Conservation (phyloP, 2,113 vertebrate genomes). For the Euleptes europaea region DNA sequence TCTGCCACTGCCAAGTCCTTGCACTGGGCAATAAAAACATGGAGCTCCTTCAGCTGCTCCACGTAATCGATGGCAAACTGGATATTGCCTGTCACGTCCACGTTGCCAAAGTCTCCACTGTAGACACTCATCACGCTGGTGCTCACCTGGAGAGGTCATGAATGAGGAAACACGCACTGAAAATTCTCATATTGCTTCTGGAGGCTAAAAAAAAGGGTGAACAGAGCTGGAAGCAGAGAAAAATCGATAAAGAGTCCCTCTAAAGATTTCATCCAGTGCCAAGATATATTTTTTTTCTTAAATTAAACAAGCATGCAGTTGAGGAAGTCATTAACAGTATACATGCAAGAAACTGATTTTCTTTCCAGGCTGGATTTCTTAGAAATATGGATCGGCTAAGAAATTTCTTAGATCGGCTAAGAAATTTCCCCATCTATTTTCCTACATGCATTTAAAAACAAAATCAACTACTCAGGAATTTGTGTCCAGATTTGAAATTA, state of each 20-base stretch:
- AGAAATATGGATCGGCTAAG: neutral
- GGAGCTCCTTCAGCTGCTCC: constrained; percentile 87
- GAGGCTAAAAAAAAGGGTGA: neutral
- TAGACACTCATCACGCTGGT: constrained; percentile 88
- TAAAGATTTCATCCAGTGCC: neutral
- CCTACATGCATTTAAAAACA: neutral
- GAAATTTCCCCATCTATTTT: neutral
- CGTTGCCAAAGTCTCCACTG: constrained; percentile 81
- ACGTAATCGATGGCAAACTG: constrained; percentile 91
- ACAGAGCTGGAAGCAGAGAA: constrained; percentile 19
- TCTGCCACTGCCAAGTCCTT: constrained; percentile 87
- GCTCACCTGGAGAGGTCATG: constrained; percentile 76
- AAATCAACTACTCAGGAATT: neutral
- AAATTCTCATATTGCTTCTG: neutral
- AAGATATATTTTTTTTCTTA: neutral
- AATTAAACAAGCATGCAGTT: neutral
- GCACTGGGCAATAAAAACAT: constrained; percentile 91
- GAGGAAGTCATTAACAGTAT: neutral
- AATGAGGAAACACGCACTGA: constrained; percentile 6
- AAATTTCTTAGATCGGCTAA: neutral
- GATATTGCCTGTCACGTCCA: constrained; percentile 87
- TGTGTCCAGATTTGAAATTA: neutral
- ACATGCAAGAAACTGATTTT: neutral
- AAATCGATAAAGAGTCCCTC: constrained; percentile 10
- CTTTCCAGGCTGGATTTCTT: neutral